Conservation (phyloP, 1,140 invertebrate genomes). For the Drosophila sechellia region DNA sequence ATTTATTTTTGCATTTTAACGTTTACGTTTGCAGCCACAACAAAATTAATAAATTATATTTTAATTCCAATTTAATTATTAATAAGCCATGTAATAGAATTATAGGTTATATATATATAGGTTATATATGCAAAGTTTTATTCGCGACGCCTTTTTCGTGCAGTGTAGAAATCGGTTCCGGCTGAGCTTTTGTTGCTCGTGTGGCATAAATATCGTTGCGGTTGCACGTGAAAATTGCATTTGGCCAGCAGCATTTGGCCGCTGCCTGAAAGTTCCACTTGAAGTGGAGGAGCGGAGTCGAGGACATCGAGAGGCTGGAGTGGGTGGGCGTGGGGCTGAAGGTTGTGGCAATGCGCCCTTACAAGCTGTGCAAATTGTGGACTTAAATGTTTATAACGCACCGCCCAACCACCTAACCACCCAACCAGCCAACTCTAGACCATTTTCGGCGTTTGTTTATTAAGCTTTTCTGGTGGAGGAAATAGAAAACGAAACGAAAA, state of each 20-base stretch:
- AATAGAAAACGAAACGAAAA: slow-evolving; percentile 36
- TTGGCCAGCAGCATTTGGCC: slow-evolving; percentile 66
- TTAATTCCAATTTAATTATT: too few species aligned
- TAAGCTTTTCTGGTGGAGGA: slow-evolving; percentile 71
- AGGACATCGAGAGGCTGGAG: slow-evolving; percentile 25
- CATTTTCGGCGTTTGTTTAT: slow-evolving; percentile 78
- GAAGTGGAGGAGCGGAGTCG: slow-evolving; percentile 23
- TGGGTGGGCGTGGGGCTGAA: slow-evolving; percentile 5
- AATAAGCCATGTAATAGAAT: too few species aligned
- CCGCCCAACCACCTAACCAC: slow-evolving; percentile 22
- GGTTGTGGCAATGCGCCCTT: slow-evolving; percentile 35
- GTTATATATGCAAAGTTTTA: too few species aligned
- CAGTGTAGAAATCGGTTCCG: slow-evolving; percentile 45
- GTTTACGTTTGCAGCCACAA: too few species aligned
- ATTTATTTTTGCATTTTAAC: too few species aligned
- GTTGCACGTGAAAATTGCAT: slow-evolving; percentile 83
- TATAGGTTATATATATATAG: too few species aligned
- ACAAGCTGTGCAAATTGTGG: slow-evolving; percentile 78
- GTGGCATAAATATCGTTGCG: slow-evolving; percentile 82
- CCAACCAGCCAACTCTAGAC: slow-evolving; percentile 24
- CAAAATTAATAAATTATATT: too few species aligned
- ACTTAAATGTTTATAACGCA: slow-evolving; percentile 80
- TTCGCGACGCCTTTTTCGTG: neutral
- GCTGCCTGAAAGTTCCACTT: slow-evolving; percentile 38
- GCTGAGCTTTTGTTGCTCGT: slow-evolving; percentile 68